Conservation (phyloP, 2,113 vertebrate genomes). For the Lathamus discolor region DNA sequence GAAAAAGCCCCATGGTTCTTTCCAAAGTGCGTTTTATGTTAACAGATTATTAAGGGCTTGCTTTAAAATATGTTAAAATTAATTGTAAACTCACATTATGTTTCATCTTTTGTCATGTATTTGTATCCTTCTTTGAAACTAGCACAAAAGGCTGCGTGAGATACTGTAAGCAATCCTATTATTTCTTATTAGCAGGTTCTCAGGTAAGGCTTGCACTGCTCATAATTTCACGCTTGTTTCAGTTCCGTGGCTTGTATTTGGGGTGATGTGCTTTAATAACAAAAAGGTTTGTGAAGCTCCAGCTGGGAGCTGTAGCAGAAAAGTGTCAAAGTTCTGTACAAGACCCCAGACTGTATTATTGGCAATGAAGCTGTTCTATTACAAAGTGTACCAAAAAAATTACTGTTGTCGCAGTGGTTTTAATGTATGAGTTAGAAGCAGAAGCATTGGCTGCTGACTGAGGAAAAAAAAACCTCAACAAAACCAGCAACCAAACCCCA, state of each 20-base stretch:
- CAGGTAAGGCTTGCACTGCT: neutral
- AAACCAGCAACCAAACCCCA: constrained; percentile 26
- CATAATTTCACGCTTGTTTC: neutral
- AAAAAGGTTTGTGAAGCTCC: neutral
- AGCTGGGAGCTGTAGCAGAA: neutral
- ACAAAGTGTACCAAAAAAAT: constrained; percentile 3
- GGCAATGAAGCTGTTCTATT: neutral
- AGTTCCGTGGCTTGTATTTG: neutral
- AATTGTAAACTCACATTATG: constrained; percentile 5
- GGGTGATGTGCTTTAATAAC: constrained; percentile 17
- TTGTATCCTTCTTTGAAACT: neutral
- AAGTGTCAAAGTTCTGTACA: neutral
- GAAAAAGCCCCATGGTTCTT: constrained; percentile 62
- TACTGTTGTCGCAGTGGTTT: neutral
- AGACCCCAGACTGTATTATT: neutral
- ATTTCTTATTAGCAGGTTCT: constrained; percentile 29
- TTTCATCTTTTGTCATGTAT: neutral
- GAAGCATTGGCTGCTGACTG: constrained; percentile 66
- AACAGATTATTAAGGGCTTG: constrained; percentile 11
- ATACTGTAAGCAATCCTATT: constrained; percentile 1
- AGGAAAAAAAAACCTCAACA: neutral
- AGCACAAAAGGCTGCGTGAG: neutral
- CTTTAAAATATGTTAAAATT: neutral
- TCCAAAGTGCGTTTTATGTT: constrained; percentile 48
- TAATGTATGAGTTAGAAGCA: constrained; percentile 62